Evolutionary conservation across 1,140 invertebrate genomes (phyloP), one percentile per base, ranked within the genome.

Genomic region (Chrysoperla carnea): DNA sequence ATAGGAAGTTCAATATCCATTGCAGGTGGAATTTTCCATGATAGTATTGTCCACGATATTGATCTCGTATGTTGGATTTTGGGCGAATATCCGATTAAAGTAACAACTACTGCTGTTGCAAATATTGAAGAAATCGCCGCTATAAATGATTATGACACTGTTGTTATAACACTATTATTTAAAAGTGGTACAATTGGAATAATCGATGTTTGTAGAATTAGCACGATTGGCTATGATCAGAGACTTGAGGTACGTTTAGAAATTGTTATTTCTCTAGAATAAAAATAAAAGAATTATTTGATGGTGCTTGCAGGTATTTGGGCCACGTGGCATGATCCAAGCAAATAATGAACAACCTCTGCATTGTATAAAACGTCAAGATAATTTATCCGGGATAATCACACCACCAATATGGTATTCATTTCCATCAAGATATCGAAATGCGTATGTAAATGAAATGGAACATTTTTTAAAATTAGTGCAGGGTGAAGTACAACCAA

Each of bases 1-100:
- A 23, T 23, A 23, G 2, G 17, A n/a, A n/a, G 17, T 23, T 23
- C 17, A 23, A 23, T 23, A 3, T 2, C 2, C 17, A 23, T 53
- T 51, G 39, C 50, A 75, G 77, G 78, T 44, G 78, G 77, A 12
- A 78, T 82, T 29, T 79, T 78, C 49, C 74, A 78, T 44, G 79
- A 82, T 52, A 79, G 77, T 46, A 65, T 73, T 39, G 76, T 82
- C 6, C 79, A 83, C 47, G 79, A 83, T 55, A 70, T 84, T 44
- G 79, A 81, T 46, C 58, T 74, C 48, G 54, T 66, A 4, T 66
- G 67, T 42, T 78, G 70, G 70, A 50, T 76, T 12, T 52, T 74
- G 15, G 73, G 73, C 6, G 73, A 77, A 54, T 64, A 64, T 40
- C 77, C 77, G 1, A 54, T 51, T 3, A 66, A 60, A 50, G 71